Percentiles rank a stretch among this genome's conserved stretches.
Evolutionary conservation across 2,888 invertebrate genomes (phyloP).

Genomic region (Lasioglossum villosulum): DNA sequence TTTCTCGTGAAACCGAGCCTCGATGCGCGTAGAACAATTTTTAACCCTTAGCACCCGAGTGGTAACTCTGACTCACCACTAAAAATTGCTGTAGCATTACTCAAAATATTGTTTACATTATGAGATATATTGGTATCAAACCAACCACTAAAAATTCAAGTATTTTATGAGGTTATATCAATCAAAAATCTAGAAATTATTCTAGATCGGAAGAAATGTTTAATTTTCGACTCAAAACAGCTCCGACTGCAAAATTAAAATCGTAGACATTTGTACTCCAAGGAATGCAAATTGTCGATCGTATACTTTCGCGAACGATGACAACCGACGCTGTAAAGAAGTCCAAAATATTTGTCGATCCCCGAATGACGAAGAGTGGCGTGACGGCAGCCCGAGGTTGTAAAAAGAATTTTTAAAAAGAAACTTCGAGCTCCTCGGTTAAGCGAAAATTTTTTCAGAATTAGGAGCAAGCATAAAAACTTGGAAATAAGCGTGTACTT

Average conservation of each 20-base stretch:
- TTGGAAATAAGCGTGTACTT: neutral
- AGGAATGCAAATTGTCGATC: neutral
- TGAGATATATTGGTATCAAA: no score
- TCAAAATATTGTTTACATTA: no score
- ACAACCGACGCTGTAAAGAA: neutral
- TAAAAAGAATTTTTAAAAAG: neutral
- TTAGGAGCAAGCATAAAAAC: neutral
- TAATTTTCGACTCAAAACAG: no score
- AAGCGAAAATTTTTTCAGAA: neutral
- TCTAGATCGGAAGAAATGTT: no score
- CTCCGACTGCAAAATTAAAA: neutral
- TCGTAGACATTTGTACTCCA: neutral
- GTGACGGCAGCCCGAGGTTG: neutral
- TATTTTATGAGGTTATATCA: no score
- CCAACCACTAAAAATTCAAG: no score
- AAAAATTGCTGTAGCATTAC: no score
- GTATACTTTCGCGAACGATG: neutral
- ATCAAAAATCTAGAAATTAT: no score
- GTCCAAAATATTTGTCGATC: slow-evolving; percentile 9
- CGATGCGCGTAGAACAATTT: neutral
- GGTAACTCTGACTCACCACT: no score
- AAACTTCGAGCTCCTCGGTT: neutral
- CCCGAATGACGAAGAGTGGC: neutral
- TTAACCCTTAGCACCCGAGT: no score
- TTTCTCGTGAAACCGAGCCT: neutral